Evolutionary conservation across 2,888 invertebrate genomes (phyloP).

Genomic region (Eilema griseolum): DNA sequence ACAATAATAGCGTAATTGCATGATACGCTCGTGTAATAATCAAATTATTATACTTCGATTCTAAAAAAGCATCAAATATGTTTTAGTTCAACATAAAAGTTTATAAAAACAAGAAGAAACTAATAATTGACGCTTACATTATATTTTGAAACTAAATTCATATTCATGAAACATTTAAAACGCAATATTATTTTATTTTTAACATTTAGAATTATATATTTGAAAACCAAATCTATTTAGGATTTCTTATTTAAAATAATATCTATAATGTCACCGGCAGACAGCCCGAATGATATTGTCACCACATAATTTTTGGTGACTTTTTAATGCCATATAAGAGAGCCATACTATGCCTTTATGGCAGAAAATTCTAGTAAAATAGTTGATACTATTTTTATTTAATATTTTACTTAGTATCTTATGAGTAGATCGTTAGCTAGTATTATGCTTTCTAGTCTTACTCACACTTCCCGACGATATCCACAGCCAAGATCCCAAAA

Average conservation of each 20-base stretch:
- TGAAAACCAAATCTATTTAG: too few species aligned
- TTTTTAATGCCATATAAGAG: background rate
- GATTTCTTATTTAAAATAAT: background rate
- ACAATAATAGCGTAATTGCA: background rate
- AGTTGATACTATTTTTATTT: background rate
- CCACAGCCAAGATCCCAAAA: background rate
- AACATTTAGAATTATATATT: background rate
- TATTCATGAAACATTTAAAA: background rate
- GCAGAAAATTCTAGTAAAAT: background rate
- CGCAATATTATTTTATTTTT: background rate
- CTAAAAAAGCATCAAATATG: background rate
- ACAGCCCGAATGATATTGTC: background rate
- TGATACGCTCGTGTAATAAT: background rate
- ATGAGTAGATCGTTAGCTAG: background rate
- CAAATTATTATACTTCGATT: background rate
- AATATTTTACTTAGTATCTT: slow-evolving; percentile 12
- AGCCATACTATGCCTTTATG: background rate
- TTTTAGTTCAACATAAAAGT: background rate
- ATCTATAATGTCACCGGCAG: background rate
- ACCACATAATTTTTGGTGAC: too few species aligned
- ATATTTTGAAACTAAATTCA: background rate
- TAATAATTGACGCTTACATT: background rate
- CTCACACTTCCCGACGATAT: background rate
- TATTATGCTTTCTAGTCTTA: slow-evolving; percentile 11
- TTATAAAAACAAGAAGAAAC: background rate